phyloP scores from a whole-genome alignment of 2,888 invertebrate species.

The Nemotelus pantherinus region DNA sequence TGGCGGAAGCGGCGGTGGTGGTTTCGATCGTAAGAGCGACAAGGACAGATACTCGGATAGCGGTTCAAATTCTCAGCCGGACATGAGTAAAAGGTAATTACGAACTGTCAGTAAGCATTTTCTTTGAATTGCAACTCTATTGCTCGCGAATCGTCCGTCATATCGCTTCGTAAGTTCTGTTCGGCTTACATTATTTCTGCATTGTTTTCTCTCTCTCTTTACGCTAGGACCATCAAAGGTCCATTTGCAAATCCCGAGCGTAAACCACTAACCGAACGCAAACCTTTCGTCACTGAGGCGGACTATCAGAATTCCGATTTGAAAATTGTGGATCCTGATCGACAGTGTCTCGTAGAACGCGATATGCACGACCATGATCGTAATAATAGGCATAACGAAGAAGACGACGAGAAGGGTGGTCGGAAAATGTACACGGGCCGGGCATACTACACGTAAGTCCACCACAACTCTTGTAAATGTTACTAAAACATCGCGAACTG shows the following conservation, averaged over 20 bases:
- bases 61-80: slow-evolving; percentile 9
- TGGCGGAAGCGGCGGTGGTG: neutral
- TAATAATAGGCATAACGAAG: slow-evolving; percentile 7
- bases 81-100: slow-evolving; percentile 38
- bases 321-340: slow-evolving; percentile 45
- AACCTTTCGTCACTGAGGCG: slow-evolving; percentile 46
- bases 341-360: slow-evolving; percentile 42
- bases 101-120: neutral
- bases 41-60: slow-evolving; percentile 7
- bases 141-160: neutral
- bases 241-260: slow-evolving; percentile 47
- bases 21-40: neutral
- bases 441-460: slow-evolving; percentile 44
- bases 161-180: neutral
- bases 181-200: neutral
- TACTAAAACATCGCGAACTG: too few species aligned
- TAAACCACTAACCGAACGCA: slow-evolving; percentile 13
- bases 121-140: neutral
- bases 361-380: slow-evolving; percentile 49
- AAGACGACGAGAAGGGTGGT: neutral
- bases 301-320: slow-evolving; percentile 47
- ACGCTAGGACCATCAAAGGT: slow-evolving; percentile 44
- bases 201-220: too few species aligned
- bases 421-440: slow-evolving; percentile 43
- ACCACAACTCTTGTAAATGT: neutral